phyloP scores from a whole-genome alignment of 2,113 vertebrate species.

The Chaetodon trifascialis region DNA sequence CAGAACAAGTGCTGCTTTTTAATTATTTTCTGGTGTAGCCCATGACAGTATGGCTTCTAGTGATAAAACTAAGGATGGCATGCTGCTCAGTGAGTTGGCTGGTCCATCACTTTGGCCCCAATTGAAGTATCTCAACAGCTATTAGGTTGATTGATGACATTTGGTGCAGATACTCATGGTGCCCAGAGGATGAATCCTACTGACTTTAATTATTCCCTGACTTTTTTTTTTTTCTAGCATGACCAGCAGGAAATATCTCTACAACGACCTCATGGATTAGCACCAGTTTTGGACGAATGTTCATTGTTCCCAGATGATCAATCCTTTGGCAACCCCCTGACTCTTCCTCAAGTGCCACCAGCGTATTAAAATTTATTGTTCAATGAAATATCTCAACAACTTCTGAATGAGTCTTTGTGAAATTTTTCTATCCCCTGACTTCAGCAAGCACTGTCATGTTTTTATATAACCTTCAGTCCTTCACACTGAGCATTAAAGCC shows the following conservation, averaged over 20 bases:
- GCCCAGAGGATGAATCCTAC: not conserved
- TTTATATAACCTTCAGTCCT: not conserved
- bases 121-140: not conserved
- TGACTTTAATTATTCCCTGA: not conserved
- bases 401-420: not conserved
- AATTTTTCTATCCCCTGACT: not conserved
- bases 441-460: not conserved
- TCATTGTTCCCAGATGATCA: not conserved
- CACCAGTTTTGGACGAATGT: not conserved
- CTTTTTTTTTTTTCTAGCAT: not conserved
- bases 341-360: not conserved
- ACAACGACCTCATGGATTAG: not conserved
- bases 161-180: not conserved
- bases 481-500: not conserved
- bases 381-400: not conserved
- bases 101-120: not conserved
- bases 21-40: not conserved
- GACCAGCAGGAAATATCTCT: not conserved
- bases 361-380: not conserved
- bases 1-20: not conserved
- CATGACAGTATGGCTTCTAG: not conserved
- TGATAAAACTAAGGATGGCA: not conserved
- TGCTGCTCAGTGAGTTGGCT: not conserved
- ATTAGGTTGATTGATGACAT: not conserved
- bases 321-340: not conserved